Evolutionary conservation across 2,797 vertebrate genomes (phyloP).

Genomic region (Calcarius lapponicus): DNA sequence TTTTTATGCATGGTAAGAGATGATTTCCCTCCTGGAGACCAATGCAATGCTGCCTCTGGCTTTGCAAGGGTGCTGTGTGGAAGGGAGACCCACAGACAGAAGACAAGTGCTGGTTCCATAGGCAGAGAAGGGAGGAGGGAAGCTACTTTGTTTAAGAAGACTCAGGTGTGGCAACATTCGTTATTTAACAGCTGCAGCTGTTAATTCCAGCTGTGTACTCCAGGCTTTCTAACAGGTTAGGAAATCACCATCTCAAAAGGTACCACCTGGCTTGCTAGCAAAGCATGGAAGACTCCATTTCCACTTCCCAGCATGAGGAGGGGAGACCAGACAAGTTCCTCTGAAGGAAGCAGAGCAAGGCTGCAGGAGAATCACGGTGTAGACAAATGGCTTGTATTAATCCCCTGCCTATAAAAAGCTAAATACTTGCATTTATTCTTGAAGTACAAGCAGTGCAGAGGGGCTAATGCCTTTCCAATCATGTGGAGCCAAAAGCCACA

Average conservation of each 20-base stretch:
- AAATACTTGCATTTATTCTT: neutral
- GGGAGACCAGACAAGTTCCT: neutral
- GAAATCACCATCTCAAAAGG: neutral
- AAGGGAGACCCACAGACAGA: neutral
- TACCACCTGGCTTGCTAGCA: neutral
- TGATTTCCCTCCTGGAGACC: neutral
- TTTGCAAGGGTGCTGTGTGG: neutral
- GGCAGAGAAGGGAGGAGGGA: neutral
- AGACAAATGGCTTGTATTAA: neutral
- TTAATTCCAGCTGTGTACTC: neutral
- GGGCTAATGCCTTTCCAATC: neutral
- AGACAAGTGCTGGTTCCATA: rapidly evolving
- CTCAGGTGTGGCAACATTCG: neutral
- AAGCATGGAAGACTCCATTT: neutral
- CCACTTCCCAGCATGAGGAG: neutral
- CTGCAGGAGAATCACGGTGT: neutral
- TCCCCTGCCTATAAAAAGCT: neutral
- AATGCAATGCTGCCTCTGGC: neutral
- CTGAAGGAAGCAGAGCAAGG: neutral
- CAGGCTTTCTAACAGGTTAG: neutral
- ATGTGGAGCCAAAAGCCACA: neutral
- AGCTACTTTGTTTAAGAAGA: neutral
- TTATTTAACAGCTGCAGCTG: neutral
- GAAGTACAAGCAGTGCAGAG: neutral
- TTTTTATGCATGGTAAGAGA: rapidly evolving